Evolutionary conservation across 2,888 invertebrate species (phyloP).

Genomic region (Drosophila meridionalis): DNA sequence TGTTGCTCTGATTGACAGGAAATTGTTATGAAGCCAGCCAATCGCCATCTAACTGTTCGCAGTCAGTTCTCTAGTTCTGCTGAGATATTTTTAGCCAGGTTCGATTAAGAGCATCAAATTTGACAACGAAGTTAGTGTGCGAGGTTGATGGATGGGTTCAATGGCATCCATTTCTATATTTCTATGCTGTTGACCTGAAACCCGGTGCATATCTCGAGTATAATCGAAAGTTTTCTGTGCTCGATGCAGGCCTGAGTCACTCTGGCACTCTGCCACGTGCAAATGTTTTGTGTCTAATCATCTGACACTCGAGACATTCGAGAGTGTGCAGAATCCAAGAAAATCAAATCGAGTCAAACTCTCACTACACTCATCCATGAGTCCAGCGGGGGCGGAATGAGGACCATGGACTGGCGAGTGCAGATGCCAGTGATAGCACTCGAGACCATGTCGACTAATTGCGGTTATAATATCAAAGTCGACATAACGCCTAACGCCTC

Average conservation of each 20-base stretch:
- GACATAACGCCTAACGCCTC: slow-evolving; percentile 65
- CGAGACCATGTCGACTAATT: slow-evolving; percentile 77
- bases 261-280: slow-evolving; percentile 23
- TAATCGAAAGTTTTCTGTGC: slow-evolving; percentile 72
- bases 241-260: slow-evolving; percentile 32
- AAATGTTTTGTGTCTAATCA: slow-evolving; percentile 67
- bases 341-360: slow-evolving; percentile 67
- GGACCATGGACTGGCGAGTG: slow-evolving; percentile 26
- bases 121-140: slow-evolving; percentile 24
- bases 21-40: slow-evolving; percentile 60
- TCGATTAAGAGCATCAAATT: slow-evolving; percentile 53
- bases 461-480: slow-evolving; percentile 76
- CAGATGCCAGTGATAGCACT: slow-evolving; percentile 71
- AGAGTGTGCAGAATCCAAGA: slow-evolving; percentile 54
- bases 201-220: slow-evolving; percentile 27
- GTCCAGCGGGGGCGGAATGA: slow-evolving; percentile 17
- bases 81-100: slow-evolving; percentile 43
- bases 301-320: slow-evolving; percentile 68
- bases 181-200: slow-evolving; percentile 51
- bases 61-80: slow-evolving; percentile 14
- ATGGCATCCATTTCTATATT: slow-evolving; percentile 38
- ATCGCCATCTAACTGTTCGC: slow-evolving; percentile 55
- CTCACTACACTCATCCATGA: slow-evolving; percentile 57
- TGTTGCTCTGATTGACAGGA: slow-evolving; percentile 70
- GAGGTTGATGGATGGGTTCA: slow-evolving; percentile 52